Conservation (phyloP, 2,888 invertebrate genomes). For the Netelia inedita region DNA sequence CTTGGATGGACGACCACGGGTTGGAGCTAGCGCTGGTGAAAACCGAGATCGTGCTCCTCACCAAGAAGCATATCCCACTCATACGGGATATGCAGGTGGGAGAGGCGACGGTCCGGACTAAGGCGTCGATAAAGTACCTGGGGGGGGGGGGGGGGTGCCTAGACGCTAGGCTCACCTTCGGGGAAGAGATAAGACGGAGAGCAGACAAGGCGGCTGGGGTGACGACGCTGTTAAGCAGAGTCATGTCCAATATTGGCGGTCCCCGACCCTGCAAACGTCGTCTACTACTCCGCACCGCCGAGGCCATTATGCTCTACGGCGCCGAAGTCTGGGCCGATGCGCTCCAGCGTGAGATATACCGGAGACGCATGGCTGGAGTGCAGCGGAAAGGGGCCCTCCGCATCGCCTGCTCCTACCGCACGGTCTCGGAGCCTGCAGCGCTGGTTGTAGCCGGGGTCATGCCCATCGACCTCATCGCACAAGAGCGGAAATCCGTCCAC, state of each 20-base stretch:
- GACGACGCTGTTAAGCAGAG: background rate
- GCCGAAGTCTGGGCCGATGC: background rate
- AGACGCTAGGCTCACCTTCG: too few species aligned
- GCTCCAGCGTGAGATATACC: background rate
- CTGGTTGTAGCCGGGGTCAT: too few species aligned
- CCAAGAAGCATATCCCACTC: background rate
- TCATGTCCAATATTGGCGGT: background rate
- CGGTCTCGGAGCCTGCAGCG: too few species aligned
- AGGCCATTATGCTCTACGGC: background rate
- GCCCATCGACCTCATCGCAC: too few species aligned
- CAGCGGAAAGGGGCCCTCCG: too few species aligned
- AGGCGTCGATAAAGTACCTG: too few species aligned
- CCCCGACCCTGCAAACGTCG: too few species aligned
- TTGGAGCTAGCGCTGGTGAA: background rate
- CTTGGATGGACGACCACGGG: background rate
- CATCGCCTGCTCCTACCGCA: too few species aligned
- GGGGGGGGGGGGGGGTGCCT: too few species aligned
- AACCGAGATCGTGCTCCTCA: conserved; percentile 1
- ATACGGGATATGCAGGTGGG: background rate
- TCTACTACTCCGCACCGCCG: background rate
- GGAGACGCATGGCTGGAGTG: too few species aligned
- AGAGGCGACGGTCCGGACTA: too few species aligned
- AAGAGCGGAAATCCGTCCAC: background rate
- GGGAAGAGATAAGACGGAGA: too few species aligned
- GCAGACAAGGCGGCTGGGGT: background rate